phyloP scores from a whole-genome alignment of 2,888 invertebrate species.

The Cryptocephalus primarius region DNA sequence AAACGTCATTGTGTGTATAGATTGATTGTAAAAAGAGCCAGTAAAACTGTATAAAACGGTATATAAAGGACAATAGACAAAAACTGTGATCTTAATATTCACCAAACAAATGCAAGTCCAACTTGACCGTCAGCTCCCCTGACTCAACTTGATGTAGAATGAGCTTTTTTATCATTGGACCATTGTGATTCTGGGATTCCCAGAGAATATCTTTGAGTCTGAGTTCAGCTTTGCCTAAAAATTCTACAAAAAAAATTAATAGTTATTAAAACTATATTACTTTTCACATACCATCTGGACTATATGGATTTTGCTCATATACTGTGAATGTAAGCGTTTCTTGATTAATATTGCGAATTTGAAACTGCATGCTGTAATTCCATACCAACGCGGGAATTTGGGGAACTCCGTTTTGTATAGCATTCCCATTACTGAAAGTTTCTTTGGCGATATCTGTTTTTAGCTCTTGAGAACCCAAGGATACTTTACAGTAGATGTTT shows the following conservation, averaged over 20 bases:
- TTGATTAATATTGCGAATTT: slow-evolving; percentile 53
- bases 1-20: no score
- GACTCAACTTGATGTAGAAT: slow-evolving; percentile 56
- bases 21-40: no score
- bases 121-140: slow-evolving; percentile 57
- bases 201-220: slow-evolving; percentile 50
- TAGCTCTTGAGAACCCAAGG: slow-evolving; percentile 60
- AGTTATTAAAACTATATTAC: no score
- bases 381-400: slow-evolving; percentile 45
- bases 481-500: slow-evolving; percentile 64
- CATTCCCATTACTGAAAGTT: slow-evolving; percentile 35
- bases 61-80: no score
- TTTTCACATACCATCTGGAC: slow-evolving; percentile 53
- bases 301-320: slow-evolving; percentile 58
- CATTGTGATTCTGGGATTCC: slow-evolving; percentile 45
- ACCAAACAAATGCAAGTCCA: slow-evolving; percentile 55
- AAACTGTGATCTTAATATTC: slow-evolving; percentile 14
- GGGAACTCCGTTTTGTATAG: slow-evolving; percentile 27
- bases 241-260: slow-evolving; percentile 39
- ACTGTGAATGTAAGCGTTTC: slow-evolving; percentile 60
- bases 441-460: slow-evolving; percentile 51
- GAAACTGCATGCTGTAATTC: slow-evolving; percentile 69
- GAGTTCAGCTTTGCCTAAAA: slow-evolving; percentile 59
- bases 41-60: no score
- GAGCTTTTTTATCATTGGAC: slow-evolving; percentile 54